A percentile compares a stretch with the other conserved stretches of the same genome.
These are phyloP conservation scores for Drosophila eohydei DNA, from an alignment of 2,888 invertebrate species.

Conservation along the genomic window DNA sequence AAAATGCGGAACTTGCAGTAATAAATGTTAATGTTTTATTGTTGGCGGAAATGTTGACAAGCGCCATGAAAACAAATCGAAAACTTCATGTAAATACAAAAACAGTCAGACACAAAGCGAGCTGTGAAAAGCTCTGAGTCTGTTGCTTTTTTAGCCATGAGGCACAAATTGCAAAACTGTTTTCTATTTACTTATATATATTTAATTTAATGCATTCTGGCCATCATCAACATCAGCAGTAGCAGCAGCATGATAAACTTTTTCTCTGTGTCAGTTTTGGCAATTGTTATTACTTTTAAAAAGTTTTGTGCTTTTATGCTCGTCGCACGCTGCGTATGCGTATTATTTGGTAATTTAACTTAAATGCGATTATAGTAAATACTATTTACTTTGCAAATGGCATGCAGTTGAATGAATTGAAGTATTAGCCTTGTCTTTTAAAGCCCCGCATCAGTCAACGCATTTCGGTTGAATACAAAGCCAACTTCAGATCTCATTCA, in stretches of 20 bases:
- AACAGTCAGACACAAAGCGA: slow-evolving; percentile 38
- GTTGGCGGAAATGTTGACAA: slow-evolving; percentile 67
- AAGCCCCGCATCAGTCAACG: slow-evolving; percentile 56
- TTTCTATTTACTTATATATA: slow-evolving; percentile 58
- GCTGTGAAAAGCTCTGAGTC: slow-evolving; percentile 35
- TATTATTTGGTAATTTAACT: slow-evolving; percentile 33
- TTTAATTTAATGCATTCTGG: slow-evolving; percentile 70
- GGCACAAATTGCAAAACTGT: slow-evolving; percentile 41
- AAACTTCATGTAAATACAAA: slow-evolving; percentile 71
- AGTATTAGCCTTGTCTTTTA: slow-evolving; percentile 1
- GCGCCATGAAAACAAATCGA: slow-evolving; percentile 71
- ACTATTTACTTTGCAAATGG: slow-evolving; percentile 31
- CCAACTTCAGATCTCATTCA: slow-evolving; percentile 3
- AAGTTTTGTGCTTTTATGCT: slow-evolving; percentile 33
- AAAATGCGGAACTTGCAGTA: slow-evolving; percentile 16
- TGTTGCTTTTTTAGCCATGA: slow-evolving; percentile 39
- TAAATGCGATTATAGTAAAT: slow-evolving; percentile 33
- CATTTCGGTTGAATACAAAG: slow-evolving; percentile 29
- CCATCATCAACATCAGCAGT: slow-evolving; percentile 48
- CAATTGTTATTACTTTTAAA: slow-evolving; percentile 57
- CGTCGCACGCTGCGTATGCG: slow-evolving; percentile 22
- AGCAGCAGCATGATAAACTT: slow-evolving; percentile 49
- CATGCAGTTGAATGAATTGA: not conserved
- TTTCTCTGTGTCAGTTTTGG: slow-evolving; percentile 41
- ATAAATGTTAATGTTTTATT: slow-evolving; percentile 42